phyloP scores from a whole-genome alignment of 2,888 invertebrate species.

The Parnassius mnemosyne region DNA sequence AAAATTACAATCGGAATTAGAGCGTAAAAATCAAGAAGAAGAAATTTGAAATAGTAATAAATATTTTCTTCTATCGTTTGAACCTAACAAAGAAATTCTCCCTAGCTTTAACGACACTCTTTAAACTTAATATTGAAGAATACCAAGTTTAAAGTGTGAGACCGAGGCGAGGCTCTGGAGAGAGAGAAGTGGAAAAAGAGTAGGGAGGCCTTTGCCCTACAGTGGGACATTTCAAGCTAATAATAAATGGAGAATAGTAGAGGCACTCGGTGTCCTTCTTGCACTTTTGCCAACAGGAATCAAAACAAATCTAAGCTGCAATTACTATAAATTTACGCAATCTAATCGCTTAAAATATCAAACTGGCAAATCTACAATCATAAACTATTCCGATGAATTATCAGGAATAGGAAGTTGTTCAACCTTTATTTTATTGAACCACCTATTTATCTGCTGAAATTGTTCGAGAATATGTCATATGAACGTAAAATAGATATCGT shows the following conservation, averaged over 20 bases:
- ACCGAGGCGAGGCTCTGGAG: no score
- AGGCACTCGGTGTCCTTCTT: slow-evolving; percentile 13
- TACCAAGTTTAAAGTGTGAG: neutral
- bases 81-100: slow-evolving; percentile 3
- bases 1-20: no score
- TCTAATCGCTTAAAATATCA: neutral
- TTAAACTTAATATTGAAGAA: neutral
- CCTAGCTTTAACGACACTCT: neutral
- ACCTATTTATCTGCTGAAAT: no score
- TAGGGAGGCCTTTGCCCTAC: no score
- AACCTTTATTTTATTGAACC: neutral
- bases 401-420: neutral
- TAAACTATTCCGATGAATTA: neutral
- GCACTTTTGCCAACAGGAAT: slow-evolving; percentile 8
- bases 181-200: no score
- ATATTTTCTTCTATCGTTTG: neutral
- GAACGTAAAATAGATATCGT: neutral
- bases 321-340: neutral
- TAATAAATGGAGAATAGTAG: no score
- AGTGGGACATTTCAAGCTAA: no score
- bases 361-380: neutral
- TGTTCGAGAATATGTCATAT: no score
- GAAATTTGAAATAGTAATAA: neutral
- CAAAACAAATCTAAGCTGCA: neutral
- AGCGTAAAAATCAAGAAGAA: neutral